Base-by-base conservation (phyloP, 2,797 vertebrate species). In the Enteromius radiatus region DNA sequence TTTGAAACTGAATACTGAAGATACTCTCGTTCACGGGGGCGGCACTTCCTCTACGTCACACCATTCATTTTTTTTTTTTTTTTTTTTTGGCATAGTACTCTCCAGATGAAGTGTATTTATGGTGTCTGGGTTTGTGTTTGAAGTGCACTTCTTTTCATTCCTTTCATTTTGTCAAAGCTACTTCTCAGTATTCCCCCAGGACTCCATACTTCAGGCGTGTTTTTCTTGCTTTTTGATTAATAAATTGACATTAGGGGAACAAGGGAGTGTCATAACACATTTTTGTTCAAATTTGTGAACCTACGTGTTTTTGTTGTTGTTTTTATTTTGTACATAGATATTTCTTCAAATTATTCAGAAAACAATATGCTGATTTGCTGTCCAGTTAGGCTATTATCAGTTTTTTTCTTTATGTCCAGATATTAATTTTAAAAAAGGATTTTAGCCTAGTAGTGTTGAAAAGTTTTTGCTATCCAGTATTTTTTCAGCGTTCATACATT, bases 31-130 rank as follows among this genome's bases (percentile, higher is more conserved):
- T 26, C 9, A 5, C 9, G 31, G 81, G 82, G 86, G 84, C 78
- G 86, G 84, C 52, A 86, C 83, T 86, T 87, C 85, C 73, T 83
- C 65, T 81, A 86, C 89, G 88, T 88, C 89, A 90, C 76, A 56
- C 78, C 88, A 88, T 89, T 89, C 89, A 90, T 71, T 65, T 78
- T 84, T 8, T 38, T 38, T 73, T 63, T 26, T 23, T 78, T 84
- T 73, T 67, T 26, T 23, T 78, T 84, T 84, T 56, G 19, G 41
- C 54, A 28, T 73, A 52, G 54, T 64, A 61, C 17, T 38, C 76
- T 79, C 19, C 33, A 19, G 7, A 61, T 47, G 41, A 41, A 15
- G 12, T 3, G 31, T 43, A 15, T 43, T 79, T 43, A 70, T 41
- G 36, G 11, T 15, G 26, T 56, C 67, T 70, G 23, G 5, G 33